Evolutionary conservation across 2,797 vertebrate species (phyloP).

Genomic region (Synaphobranchus kaupii): DNA sequence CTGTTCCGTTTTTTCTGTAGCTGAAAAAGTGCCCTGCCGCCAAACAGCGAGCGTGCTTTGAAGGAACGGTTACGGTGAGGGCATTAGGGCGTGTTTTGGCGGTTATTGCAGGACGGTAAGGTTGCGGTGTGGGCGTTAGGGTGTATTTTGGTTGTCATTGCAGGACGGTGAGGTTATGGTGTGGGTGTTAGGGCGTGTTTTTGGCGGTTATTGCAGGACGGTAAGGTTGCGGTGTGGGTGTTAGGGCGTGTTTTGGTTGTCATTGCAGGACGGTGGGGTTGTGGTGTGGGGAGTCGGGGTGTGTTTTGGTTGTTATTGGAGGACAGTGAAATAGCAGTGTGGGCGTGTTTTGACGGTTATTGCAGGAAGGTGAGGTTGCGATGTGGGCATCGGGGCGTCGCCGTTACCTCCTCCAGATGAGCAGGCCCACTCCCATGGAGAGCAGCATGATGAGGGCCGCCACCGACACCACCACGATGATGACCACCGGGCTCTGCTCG

Average conservation of each 20-base stretch:
- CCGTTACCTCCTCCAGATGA: slow-evolving; percentile 90
- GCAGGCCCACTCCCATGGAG: slow-evolving; percentile 79
- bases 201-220: background rate
- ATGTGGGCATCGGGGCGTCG: background rate
- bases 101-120: background rate
- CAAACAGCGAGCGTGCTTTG: background rate
- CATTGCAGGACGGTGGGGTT: background rate
- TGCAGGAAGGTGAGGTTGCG: background rate
- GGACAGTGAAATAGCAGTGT: background rate
- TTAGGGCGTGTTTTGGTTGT: background rate
- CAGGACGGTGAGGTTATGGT: background rate
- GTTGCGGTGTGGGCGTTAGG: background rate
- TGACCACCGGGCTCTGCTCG: slow-evolving; percentile 84
- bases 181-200: background rate
- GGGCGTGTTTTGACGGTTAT: background rate
- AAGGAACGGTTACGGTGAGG: background rate
- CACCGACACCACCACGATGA: slow-evolving; percentile 83
- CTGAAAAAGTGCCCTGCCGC: background rate
- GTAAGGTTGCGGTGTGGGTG: background rate
- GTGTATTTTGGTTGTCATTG: background rate
- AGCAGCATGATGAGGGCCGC: slow-evolving; percentile 86
- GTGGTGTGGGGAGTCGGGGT: background rate
- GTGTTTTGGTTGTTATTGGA: background rate
- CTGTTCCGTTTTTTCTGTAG: background rate
- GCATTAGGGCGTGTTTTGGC: background rate